Evolutionary conservation across 2,113 vertebrate genomes (phyloP).

Genomic region (Puma concolor): DNA sequence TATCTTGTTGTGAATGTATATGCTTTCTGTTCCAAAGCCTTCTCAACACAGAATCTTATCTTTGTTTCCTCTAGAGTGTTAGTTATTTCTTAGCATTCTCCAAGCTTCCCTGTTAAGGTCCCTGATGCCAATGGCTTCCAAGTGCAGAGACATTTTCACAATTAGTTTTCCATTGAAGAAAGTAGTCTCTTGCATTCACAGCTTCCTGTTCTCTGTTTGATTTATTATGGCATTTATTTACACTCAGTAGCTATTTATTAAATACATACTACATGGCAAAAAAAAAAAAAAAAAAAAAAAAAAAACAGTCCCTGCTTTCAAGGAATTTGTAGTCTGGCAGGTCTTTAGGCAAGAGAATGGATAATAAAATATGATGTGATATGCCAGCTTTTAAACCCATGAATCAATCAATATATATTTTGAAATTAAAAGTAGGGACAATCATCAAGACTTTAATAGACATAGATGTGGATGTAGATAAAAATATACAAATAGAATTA

Average conservation of each 20-base stretch:
- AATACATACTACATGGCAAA: not conserved
- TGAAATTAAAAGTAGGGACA: slow-evolving; percentile 48
- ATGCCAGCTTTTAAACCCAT: slow-evolving; percentile 21
- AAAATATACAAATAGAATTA: slow-evolving; percentile 43
- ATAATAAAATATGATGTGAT: slow-evolving; percentile 47
- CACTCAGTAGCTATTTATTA: slow-evolving; percentile 39
- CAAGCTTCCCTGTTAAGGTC: not conserved
- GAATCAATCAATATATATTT: slow-evolving; percentile 61
- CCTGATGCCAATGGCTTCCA: not conserved
- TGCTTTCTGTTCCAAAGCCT: not conserved
- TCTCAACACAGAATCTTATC: not conserved
- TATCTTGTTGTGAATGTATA: not conserved
- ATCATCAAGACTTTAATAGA: slow-evolving; percentile 54
- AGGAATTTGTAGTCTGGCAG: not conserved
- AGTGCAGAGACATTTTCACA: not conserved
- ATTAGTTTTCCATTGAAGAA: slow-evolving; percentile 33
- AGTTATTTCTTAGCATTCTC: not conserved
- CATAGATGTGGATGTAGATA: slow-evolving; percentile 17
- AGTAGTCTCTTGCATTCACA: not conserved
- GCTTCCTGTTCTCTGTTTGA: slow-evolving; percentile 22
- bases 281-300: not conserved
- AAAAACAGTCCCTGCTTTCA: not conserved
- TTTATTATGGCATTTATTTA: slow-evolving; percentile 54
- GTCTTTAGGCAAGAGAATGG: not conserved
- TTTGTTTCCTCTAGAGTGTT: not conserved